Percentiles rank a stretch among this genome's conserved stretches.
Evolutionary conservation across 1,140 invertebrate species (phyloP).

Genomic region (Eulimnadia texana): DNA sequence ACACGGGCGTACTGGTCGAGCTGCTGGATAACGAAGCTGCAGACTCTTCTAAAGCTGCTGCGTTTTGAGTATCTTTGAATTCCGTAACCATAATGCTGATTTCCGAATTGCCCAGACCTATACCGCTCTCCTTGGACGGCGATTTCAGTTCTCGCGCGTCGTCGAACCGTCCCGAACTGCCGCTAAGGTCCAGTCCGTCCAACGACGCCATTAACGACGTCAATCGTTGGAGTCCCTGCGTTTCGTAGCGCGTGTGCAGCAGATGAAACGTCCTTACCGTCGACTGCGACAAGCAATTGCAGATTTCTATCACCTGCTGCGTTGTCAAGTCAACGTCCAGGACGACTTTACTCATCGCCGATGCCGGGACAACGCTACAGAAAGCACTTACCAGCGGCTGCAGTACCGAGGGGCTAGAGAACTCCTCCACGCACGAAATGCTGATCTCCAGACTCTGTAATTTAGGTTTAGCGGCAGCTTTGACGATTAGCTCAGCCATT

Average conservation of each 20-base stretch:
- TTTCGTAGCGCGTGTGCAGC: conserved; percentile 39
- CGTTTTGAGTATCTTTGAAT: not conserved
- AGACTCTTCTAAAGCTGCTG: not conserved
- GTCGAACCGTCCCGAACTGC: conserved; percentile 31
- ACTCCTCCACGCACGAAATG: conserved; percentile 35
- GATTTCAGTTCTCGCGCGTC: no score
- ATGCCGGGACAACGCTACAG: conserved; percentile 24
- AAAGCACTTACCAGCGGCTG: conserved; percentile 38
- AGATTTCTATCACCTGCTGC: conserved; percentile 35
- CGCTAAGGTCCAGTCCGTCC: conserved; percentile 32
- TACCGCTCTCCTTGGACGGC: not conserved
- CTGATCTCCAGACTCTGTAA: conserved; percentile 36
- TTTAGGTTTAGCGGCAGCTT: conserved; percentile 31
- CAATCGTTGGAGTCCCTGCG: conserved; percentile 32
- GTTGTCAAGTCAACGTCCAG: conserved; percentile 38
- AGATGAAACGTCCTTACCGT: conserved; percentile 37
- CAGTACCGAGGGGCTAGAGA: conserved; percentile 24
- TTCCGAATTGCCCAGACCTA: not conserved
- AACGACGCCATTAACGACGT: conserved; percentile 5
- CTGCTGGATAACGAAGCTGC: not conserved
- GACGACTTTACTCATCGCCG: conserved; percentile 31
- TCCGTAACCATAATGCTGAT: not conserved
- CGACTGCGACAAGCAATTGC: conserved; percentile 29
- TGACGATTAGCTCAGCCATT: conserved; percentile 32
- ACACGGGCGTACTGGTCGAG: conserved; percentile 2